phyloP scores from a whole-genome alignment of 2,888 invertebrate genomes.

The Dynastes grantii region DNA sequence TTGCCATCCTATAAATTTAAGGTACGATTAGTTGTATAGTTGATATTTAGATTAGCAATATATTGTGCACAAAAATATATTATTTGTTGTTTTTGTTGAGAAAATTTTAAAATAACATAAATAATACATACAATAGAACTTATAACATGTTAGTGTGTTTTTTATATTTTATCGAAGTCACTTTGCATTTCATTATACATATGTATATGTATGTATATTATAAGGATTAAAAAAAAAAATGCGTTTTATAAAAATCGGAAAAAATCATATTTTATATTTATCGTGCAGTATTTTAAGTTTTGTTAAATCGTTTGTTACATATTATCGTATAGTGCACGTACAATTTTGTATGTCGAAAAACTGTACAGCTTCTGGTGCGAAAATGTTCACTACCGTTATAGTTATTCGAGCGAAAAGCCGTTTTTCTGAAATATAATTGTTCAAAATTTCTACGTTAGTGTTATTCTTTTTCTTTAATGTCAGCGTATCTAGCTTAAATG shows the following conservation, averaged over 20 bases:
- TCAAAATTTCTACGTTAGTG: too few relatives aligned
- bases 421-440: too few relatives aligned
- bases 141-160: constrained; percentile 56
- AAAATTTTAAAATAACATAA: constrained; percentile 54
- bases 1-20: constrained; percentile 56
- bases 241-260: not conserved
- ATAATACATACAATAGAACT: constrained; percentile 48
- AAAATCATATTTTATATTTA: constrained; percentile 34
- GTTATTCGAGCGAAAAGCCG: too few relatives aligned
- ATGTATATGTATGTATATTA: not conserved
- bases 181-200: not conserved
- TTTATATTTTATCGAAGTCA: constrained; percentile 55
- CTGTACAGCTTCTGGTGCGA: not conserved
- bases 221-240: not conserved
- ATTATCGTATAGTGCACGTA: constrained; percentile 29
- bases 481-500: too few relatives aligned
- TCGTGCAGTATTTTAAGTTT: constrained; percentile 43
- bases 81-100: constrained; percentile 62
- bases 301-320: constrained; percentile 41
- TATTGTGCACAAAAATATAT: constrained; percentile 64
- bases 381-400: too few relatives aligned
- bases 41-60: constrained; percentile 62
- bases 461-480: too few relatives aligned
- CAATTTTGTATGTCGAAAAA: constrained; percentile 12
- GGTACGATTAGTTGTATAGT: constrained; percentile 44